phyloP scores from a whole-genome alignment of 2,113 vertebrate genomes.

The Empidonax traillii region DNA sequence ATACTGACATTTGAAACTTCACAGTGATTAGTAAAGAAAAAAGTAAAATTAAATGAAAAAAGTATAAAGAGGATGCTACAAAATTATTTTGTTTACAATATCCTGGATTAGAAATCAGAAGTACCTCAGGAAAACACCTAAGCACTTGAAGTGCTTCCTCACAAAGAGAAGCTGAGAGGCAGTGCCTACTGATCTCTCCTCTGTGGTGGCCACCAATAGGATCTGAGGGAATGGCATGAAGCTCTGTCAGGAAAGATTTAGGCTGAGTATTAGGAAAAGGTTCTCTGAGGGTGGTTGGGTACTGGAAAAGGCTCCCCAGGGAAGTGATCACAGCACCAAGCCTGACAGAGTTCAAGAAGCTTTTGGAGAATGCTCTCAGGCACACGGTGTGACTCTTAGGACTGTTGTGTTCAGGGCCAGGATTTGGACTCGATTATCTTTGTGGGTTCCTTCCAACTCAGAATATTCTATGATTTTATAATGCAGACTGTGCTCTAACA shows the following conservation, averaged over 20 bases:
- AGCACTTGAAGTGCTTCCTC: background rate
- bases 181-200: background rate
- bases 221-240: background rate
- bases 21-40: background rate
- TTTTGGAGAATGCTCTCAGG: background rate
- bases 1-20: background rate
- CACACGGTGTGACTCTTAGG: background rate
- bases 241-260: background rate
- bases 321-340: background rate
- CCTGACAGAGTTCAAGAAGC: background rate
- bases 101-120: background rate
- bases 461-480: background rate
- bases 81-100: background rate
- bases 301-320: background rate
- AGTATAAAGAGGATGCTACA: background rate
- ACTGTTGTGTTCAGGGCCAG: background rate
- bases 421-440: background rate
- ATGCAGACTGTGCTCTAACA: background rate
- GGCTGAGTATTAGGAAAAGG: background rate
- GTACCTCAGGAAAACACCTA: background rate
- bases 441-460: background rate
- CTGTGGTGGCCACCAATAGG: background rate
- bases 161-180: too few relatives aligned
- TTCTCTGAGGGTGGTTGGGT: background rate
- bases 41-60: background rate